These are phyloP conservation scores for Clupea harengus DNA, from an alignment of 2,113 vertebrate genomes.

Conservation along the genomic window DNA sequence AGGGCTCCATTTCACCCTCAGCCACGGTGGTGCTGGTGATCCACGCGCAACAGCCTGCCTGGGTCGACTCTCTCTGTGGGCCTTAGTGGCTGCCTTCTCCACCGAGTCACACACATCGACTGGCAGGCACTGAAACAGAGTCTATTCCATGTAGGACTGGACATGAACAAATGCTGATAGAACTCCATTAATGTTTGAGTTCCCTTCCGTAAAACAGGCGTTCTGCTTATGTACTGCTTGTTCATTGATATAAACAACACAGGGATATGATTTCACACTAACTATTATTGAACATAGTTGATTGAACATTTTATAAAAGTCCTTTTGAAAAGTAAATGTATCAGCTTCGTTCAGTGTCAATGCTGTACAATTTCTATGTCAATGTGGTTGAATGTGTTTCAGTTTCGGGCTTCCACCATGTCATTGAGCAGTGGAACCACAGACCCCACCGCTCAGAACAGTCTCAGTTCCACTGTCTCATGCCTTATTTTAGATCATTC, in stretches of 20 bases:
- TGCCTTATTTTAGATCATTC: background rate
- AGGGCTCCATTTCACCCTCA: background rate
- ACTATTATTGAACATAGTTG: too few species aligned
- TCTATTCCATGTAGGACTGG: background rate
- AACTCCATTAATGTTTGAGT: background rate
- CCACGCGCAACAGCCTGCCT: too few species aligned
- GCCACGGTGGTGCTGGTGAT: background rate
- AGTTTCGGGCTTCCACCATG: background rate
- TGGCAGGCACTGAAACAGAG: background rate
- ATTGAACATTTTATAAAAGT: too few species aligned
- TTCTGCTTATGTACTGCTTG: background rate
- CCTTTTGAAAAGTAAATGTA: too few species aligned
- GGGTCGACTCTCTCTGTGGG: too few species aligned
- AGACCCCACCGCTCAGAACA: background rate
- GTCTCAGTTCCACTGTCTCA: slow-evolving; percentile 7
- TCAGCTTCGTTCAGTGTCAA: too few species aligned
- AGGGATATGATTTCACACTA: too few species aligned
- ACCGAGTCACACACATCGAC: background rate
- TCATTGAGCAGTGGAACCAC: background rate
- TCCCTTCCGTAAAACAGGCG: background rate
- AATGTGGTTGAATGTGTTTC: background rate
- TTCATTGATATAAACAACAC: too few species aligned
- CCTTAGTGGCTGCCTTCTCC: too few species aligned
- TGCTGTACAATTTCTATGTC: background rate
- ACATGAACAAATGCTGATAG: background rate